Evolutionary conservation across 2,113 vertebrate genomes (phyloP).

Genomic region (Alces alces): DNA sequence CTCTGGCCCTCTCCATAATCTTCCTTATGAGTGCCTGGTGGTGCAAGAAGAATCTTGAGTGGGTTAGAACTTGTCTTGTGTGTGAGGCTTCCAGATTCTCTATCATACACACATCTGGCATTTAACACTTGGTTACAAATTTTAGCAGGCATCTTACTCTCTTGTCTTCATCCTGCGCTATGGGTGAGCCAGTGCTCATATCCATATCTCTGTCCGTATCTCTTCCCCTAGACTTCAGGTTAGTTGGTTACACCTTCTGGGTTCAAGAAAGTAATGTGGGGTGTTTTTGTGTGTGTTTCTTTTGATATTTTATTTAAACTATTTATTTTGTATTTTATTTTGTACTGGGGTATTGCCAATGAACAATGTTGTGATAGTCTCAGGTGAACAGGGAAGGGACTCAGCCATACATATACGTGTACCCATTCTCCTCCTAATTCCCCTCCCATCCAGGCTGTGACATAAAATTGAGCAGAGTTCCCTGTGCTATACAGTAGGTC

Average conservation of each 20-base stretch:
- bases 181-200: background rate
- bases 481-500: background rate
- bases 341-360: background rate
- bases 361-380: background rate
- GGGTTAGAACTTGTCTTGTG: background rate
- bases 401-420: background rate
- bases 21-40: background rate
- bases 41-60: background rate
- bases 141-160: background rate
- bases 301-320: background rate
- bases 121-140: background rate
- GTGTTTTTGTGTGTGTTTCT: background rate
- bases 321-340: background rate
- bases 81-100: background rate
- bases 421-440: background rate
- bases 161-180: background rate
- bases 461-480: background rate
- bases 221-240: background rate
- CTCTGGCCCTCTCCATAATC: background rate
- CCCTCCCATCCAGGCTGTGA: background rate
- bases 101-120: background rate
- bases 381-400: background rate
- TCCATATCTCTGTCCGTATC: background rate
- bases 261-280: background rate
- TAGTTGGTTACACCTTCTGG: background rate